These are phyloP conservation scores for Pseudomugil gertrudae DNA, from an alignment of 2,797 vertebrate species.

Conservation along the genomic window DNA sequence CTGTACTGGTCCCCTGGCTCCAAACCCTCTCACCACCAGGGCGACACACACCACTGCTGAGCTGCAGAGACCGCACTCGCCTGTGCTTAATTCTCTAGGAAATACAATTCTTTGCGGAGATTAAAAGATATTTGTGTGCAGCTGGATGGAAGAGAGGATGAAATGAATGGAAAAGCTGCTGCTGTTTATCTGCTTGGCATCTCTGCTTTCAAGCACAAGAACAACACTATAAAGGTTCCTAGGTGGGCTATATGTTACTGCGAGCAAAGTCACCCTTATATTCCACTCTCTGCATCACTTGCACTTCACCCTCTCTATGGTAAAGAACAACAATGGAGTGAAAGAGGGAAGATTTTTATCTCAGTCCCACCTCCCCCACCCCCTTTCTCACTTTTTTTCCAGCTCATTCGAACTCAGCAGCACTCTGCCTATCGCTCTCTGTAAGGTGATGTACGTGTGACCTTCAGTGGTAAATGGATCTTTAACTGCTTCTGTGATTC, in stretches of 20 bases:
- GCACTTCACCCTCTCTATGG: conserved; percentile 18
- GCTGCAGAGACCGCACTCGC: conserved; percentile 3
- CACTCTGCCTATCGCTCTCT: conserved; percentile 33
- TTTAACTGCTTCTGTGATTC: conserved; percentile 76
- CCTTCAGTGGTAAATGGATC: conserved; percentile 72
- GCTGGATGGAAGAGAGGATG: conserved; percentile 53
- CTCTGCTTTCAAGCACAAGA: conserved; percentile 55
- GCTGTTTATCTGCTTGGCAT: conserved; percentile 66
- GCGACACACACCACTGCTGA: conserved; percentile 17
- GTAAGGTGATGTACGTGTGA: conserved; percentile 69
- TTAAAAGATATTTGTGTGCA: conserved; percentile 54
- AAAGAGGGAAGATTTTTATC: conserved; percentile 60
- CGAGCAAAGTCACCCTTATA: conserved; percentile 23
- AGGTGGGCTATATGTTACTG: conserved; percentile 61
- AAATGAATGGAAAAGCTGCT: conserved; percentile 53
- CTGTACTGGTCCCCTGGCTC: conserved; percentile 56
- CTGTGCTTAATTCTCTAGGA: conserved; percentile 44
- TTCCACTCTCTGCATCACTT: conserved; percentile 18
- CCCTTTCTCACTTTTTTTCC: neutral
- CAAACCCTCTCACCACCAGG: conserved; percentile 37
- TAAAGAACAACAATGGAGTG: conserved; percentile 48
- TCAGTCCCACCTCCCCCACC: neutral
- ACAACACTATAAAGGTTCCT: conserved; percentile 59
- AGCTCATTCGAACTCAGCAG: conserved; percentile 32
- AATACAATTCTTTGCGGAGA: conserved; percentile 49